These are phyloP conservation scores for Brachionus angularis DNA, from an alignment of 1,140 invertebrate species.

Conservation along the genomic window DNA sequence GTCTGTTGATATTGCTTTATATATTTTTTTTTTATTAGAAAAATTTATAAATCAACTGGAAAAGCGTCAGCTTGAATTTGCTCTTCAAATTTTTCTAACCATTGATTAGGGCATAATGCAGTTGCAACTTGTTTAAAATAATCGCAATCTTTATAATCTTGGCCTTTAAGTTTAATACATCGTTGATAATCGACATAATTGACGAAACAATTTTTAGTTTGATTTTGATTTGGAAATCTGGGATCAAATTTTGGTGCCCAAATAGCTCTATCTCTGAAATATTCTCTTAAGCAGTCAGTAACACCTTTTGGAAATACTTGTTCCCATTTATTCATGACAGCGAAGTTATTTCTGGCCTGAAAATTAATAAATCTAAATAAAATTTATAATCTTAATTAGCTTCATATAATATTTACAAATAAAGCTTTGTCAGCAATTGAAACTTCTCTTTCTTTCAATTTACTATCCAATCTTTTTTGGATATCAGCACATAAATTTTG, in stretches of 20 bases:
- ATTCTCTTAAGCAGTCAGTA: conserved; percentile 34
- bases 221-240: conserved; percentile 43
- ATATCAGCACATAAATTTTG: conserved; percentile 27
- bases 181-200: conserved; percentile 45
- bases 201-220: conserved; percentile 43
- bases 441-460: conserved; percentile 8
- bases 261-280: conserved; percentile 27
- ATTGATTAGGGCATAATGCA: conserved; percentile 34
- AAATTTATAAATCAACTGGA: conserved; percentile 36
- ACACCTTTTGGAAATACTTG: conserved; percentile 32
- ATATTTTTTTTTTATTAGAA: background rate
- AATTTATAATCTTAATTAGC: background rate
- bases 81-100: conserved; percentile 39
- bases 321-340: conserved; percentile 38
- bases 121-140: conserved; percentile 44
- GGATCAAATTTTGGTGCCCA: conserved; percentile 42
- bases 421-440: background rate
- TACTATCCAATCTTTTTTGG: conserved; percentile 20
- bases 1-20: no score
- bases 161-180: conserved; percentile 24
- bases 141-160: conserved; percentile 40
- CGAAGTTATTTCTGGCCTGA: conserved; percentile 42
- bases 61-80: conserved; percentile 39
- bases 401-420: background rate
- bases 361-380: background rate